Evolutionary conservation across 2,797 vertebrate species (phyloP), one percentile per base, ranked within the genome.

Genomic region (Octomys mimax): DNA sequence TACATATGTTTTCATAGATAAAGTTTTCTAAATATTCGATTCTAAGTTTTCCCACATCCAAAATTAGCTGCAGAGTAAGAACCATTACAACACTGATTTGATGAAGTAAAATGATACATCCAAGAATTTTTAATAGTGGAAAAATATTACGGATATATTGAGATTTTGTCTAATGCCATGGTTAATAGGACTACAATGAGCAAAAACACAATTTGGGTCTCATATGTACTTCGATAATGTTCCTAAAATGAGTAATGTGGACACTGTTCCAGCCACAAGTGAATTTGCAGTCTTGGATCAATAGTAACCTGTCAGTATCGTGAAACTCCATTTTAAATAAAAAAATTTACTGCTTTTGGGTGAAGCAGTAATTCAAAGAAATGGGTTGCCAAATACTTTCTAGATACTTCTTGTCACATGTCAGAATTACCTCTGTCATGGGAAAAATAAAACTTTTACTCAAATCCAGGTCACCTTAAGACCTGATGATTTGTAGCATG

Each of bases 281-380:
- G 1, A 66, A 89, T 90, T 89, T 92, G 26, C 26, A 88, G 36
- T 8, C 73, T 52, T 64, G 39, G 57, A 92, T 97, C 95, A 79
- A 93, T 86, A 86, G n/a, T 73, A 85, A 79, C 28, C 7, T 89
- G 83, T 46, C 90, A 92, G 81, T 96, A 52, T 16, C n/a, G 93
- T 95, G 42, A 92, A 93, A 75, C 8, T 87, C 18, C 31, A 84
- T 85, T 96, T 24, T 85, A 87, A 95, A 88, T 61, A 81, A 95
- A 88, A 88, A 83, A 70, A 94, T 91, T 95, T 91, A 91, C 16
- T 91, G 14, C 7, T 61, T 90, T 90, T 5, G 46, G 22, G 66
- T 73, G 24, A 61, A 93, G 26, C 26, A 77, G 21, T 66, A 93
- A 49, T 71, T 94, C 46, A 92, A 88, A 85, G 22, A 70, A 92